Conservation (phyloP, 2,888 invertebrate genomes). For the Phaonia tiefii region DNA sequence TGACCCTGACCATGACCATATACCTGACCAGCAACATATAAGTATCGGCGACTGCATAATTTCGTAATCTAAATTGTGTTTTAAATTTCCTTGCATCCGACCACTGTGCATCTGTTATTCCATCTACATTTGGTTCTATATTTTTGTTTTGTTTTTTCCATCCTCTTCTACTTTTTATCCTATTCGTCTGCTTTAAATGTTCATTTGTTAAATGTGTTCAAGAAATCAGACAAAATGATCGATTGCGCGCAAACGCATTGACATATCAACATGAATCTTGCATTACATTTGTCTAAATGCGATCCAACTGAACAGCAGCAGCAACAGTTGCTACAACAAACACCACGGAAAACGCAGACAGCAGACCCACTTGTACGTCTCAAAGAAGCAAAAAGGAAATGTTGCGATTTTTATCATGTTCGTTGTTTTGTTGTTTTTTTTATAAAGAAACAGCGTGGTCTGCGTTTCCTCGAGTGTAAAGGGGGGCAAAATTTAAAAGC, state of each 20-base stretch:
- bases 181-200: constrained; percentile 56
- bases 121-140: constrained; percentile 68
- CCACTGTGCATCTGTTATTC: constrained; percentile 71
- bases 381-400: constrained; percentile 69
- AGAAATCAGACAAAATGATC: constrained; percentile 73
- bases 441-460: neutral
- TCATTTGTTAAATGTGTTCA: constrained; percentile 67
- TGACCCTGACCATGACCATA: too few species aligned
- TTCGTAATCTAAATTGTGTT: too few species aligned
- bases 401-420: constrained; percentile 66
- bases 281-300: constrained; percentile 66
- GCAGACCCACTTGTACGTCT: constrained; percentile 41
- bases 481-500: constrained; percentile 13
- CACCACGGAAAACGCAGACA: constrained; percentile 30
- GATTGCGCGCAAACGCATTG: constrained; percentile 79
- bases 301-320: neutral
- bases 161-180: constrained; percentile 35
- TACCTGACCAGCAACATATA: too few species aligned
- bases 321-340: constrained; percentile 14
- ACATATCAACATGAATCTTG: constrained; percentile 73
- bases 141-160: constrained; percentile 71
- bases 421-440: constrained; percentile 40
- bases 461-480: neutral
- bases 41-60: too few species aligned
- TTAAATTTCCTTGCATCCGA: too few species aligned